Percentiles rank a stretch among this genome's conserved stretches.
Evolutionary conservation across 1,140 invertebrate species (phyloP).

Genomic region (Physella acuta): DNA sequence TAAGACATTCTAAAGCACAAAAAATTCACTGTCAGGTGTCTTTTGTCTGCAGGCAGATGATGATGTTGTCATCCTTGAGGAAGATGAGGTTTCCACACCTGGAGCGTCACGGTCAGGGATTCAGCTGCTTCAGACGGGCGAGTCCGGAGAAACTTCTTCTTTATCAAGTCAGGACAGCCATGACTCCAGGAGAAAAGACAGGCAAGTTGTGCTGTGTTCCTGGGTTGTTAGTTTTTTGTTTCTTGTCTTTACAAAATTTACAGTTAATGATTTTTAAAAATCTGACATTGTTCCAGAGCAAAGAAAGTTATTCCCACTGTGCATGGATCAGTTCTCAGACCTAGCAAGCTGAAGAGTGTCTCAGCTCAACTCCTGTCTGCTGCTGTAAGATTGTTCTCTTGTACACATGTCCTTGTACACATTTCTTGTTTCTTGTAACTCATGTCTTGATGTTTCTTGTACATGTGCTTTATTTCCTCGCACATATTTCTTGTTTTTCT

Average conservation of each 20-base stretch:
- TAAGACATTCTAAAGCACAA: too few relatives aligned
- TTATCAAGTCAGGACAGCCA: conserved; percentile 58
- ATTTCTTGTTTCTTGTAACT: background rate
- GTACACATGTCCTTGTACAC: background rate
- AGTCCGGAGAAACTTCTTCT: conserved; percentile 56
- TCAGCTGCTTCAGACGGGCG: conserved; percentile 50
- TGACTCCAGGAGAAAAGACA: conserved; percentile 41
- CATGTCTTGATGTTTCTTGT: background rate
- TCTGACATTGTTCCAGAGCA: background rate
- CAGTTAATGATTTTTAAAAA: background rate
- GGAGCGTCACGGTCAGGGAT: conserved; percentile 24
- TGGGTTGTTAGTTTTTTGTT: background rate
- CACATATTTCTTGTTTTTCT: too few relatives aligned
- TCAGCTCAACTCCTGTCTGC: conserved; percentile 83
- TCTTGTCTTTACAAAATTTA: background rate
- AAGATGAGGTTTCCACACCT: conserved; percentile 46
- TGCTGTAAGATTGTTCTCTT: conserved; percentile 64
- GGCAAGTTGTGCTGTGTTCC: too few relatives aligned
- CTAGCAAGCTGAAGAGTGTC: conserved; percentile 79
- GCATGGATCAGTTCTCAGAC: conserved; percentile 75
- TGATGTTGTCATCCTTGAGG: conserved; percentile 50
- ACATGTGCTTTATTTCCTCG: background rate
- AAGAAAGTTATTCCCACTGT: conserved; percentile 22
- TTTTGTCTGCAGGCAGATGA: conserved; percentile 34
- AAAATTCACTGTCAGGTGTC: too few relatives aligned